phyloP scores from a whole-genome alignment of 2,113 vertebrate species.

The Uria lomvia region DNA sequence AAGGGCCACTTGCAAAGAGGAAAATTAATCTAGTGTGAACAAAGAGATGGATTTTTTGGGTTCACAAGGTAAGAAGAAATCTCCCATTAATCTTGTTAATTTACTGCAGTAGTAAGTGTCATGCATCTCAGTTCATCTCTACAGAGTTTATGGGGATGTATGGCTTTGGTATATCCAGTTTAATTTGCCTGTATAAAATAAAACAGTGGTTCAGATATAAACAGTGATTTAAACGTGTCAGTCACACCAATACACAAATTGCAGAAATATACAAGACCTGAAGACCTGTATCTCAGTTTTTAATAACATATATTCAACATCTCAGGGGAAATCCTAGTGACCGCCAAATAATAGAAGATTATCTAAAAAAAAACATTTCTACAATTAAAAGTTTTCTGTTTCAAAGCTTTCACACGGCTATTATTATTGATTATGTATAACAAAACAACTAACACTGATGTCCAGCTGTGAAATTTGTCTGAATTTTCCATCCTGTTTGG shows the following conservation, averaged over 20 bases:
- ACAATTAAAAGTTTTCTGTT: neutral
- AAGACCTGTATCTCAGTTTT: neutral
- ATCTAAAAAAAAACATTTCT: neutral
- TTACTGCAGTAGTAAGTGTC: neutral
- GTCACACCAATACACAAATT: neutral
- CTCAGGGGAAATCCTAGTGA: neutral
- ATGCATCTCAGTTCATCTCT: neutral
- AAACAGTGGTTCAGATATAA: neutral
- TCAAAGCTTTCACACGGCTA: rapidly evolving
- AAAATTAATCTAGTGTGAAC: slow-evolving; percentile 12
- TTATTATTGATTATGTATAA: neutral
- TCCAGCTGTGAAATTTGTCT: neutral
- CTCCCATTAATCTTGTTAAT: slow-evolving; percentile 11
- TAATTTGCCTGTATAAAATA: neutral
- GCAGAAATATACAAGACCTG: neutral
- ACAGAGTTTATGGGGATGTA: neutral
- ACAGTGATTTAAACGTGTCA: neutral
- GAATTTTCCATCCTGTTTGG: neutral
- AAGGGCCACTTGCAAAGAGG: neutral
- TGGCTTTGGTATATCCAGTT: neutral
- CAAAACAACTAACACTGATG: neutral
- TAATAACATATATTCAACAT: neutral
- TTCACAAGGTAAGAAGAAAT: slow-evolving; percentile 13
- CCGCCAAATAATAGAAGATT: neutral
- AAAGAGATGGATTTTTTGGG: neutral